Base-by-base conservation (phyloP, 2,113 vertebrate species). In the Trogon melanurus region DNA sequence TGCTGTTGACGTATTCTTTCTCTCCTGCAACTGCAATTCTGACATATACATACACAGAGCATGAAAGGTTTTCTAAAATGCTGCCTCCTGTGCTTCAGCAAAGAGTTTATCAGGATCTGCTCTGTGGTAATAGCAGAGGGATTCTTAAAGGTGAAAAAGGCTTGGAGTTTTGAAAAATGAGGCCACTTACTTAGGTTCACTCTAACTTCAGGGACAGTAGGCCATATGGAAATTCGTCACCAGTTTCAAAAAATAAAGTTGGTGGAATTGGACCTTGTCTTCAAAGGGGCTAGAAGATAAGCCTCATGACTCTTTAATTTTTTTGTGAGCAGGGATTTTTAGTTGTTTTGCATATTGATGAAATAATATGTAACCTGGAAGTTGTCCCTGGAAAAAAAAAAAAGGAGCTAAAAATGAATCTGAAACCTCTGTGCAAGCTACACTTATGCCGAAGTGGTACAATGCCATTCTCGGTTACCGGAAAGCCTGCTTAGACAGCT, bases 81-180 rank as follows among this genome's bases (percentile, higher is more conserved):
- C 80, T 89, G 61, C 76, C 70, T 81, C 70, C 86, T 74, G 69
- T 47, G 62, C 81, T 48, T 61, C 89, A 89, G 61, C 58, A 76
- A 64, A 78, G 67, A 51, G 34, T 19, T 69, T 92, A 81, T 50
- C 84, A 88, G 81, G 27, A 66, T 72, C 84, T 73, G 66, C 58
- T 81, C 62, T 50, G 54, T 53, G 27, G 30, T 73, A 65, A 73
- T 85, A 58, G 81, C 84, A 61, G 70, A 50, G 72, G 32, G 30
- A 36, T 50, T 86, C 56, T 85, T 48, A 66, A 66, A 93, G 88
- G 88, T 82, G 92, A 79, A 82, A 91, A 88, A 88, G 85, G 78
- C 62, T 21, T 36, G 81, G 75, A 62, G 27, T 23, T 93, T 82
- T 45, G 54, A 82, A 76, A 93, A 93, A 75, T 13, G 32, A 91